Conservation (phyloP, 2,113 vertebrate genomes). For the Columbina picui region DNA sequence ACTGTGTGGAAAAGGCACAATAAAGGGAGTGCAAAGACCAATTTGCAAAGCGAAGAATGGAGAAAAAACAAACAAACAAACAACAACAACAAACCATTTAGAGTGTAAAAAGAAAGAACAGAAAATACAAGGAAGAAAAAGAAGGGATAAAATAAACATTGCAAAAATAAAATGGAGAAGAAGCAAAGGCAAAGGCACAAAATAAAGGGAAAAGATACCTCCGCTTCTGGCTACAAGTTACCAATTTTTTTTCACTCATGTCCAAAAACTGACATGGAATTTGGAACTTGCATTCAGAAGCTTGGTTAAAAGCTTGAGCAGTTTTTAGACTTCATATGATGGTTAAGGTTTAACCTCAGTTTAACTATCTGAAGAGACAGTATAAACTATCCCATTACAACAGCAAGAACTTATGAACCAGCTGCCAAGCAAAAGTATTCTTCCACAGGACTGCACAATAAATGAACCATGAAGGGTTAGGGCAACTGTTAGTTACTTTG, state of each 20-base stretch:
- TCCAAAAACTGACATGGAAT: neutral
- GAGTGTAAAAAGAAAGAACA: neutral
- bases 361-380: neutral
- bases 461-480: neutral
- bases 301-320: neutral
- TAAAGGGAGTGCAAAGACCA: neutral
- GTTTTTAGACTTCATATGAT: neutral
- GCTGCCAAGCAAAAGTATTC: neutral
- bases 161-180: neutral
- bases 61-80: too few species aligned
- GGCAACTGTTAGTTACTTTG: neutral
- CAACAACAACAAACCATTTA: neutral
- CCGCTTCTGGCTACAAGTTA: neutral
- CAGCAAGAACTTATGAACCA: neutral
- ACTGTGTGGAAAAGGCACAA: accelerated
- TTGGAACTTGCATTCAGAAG: neutral
- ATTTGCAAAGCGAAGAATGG: neutral
- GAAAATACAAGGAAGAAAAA: neutral
- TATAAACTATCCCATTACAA: neutral
- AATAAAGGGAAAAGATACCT: neutral
- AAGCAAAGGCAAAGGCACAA: neutral
- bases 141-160: neutral
- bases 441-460: neutral
- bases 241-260: neutral
- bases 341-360: neutral